These are phyloP conservation scores for Semaprochilodus insignis DNA, from an alignment of 2,797 vertebrate genomes.

Conservation along the genomic window DNA sequence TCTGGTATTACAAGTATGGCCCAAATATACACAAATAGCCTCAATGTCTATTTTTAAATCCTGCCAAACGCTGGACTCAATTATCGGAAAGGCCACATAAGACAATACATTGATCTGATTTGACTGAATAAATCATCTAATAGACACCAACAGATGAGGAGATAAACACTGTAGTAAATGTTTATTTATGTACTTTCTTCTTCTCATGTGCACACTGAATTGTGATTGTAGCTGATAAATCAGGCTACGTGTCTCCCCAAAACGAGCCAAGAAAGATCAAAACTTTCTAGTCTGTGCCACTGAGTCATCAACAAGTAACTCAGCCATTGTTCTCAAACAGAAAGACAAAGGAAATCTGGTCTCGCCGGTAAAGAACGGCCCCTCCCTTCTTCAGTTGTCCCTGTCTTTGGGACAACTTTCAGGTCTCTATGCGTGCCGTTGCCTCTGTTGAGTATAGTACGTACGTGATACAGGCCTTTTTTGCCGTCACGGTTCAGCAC, in stretches of 20 bases:
- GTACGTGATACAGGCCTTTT: slow-evolving; percentile 15
- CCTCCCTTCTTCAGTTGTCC: too few relatives aligned
- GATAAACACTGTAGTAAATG: too few relatives aligned
- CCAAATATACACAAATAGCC: too few relatives aligned
- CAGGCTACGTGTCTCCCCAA: background rate
- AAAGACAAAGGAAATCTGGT: background rate
- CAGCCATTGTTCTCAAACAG: background rate
- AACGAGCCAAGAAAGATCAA: background rate
- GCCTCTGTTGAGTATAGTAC: background rate
- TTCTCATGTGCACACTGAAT: background rate
- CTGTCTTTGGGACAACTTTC: background rate
- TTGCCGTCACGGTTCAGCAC: slow-evolving; percentile 41
- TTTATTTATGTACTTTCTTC: too few relatives aligned
- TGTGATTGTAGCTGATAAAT: background rate
- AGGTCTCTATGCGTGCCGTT: background rate
- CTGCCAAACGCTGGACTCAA: too few relatives aligned
- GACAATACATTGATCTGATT: too few relatives aligned
- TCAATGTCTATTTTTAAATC: too few relatives aligned
- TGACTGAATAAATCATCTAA: too few relatives aligned
- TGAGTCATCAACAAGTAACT: background rate
- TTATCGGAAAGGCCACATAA: too few relatives aligned
- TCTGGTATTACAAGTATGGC: too few relatives aligned
- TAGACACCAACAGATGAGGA: too few relatives aligned
- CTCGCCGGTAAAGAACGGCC: slow-evolving; percentile 5
- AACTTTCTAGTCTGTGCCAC: background rate